A percentile compares a stretch with the other conserved stretches of the same genome.
Evolutionary conservation across 2,113 vertebrate genomes (phyloP).

Genomic region (Thamnaconus septentrionalis): DNA sequence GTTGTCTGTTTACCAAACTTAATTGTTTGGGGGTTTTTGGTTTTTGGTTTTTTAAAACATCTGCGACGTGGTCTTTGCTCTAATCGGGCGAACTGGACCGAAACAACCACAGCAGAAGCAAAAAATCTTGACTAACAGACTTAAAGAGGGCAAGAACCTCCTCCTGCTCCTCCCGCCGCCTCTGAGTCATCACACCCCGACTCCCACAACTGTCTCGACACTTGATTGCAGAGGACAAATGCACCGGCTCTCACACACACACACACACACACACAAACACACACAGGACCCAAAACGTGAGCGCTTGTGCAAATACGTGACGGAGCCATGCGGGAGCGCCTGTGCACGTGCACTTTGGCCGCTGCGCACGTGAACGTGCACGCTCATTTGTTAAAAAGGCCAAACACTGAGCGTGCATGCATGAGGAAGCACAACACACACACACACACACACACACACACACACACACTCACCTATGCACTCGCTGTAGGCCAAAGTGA

Average conservation of each 20-base stretch:
- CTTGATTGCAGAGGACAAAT: conserved; percentile 27
- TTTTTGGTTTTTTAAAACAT: too few species aligned
- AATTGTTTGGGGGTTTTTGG: too few species aligned
- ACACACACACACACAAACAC: not conserved
- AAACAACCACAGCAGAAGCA: too few species aligned
- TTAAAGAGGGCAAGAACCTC: conserved; percentile 43
- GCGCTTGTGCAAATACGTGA: not conserved
- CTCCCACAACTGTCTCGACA: conserved; percentile 42
- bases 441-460: conserved; percentile 17
- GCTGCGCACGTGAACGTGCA: not conserved
- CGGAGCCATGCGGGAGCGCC: too few species aligned
- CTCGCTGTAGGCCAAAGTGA: conserved; percentile 53
- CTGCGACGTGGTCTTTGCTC: too few species aligned
- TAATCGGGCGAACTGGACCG: too few species aligned
- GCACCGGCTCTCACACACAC: conserved; percentile 29
- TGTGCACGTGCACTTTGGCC: not conserved
- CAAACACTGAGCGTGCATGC: conserved; percentile 27
- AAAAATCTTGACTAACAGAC: conserved; percentile 4
- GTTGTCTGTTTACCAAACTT: too few species aligned
- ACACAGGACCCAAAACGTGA: not conserved
- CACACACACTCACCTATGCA: conserved; percentile 29
- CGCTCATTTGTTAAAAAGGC: not conserved
- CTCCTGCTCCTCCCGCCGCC: conserved; percentile 43
- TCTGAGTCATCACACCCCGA: conserved; percentile 57
- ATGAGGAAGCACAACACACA: conserved; percentile 6